Evolutionary conservation across 2,797 vertebrate species (phyloP), one percentile per base, ranked within the genome.

Genomic region (Poecilia velifera): DNA sequence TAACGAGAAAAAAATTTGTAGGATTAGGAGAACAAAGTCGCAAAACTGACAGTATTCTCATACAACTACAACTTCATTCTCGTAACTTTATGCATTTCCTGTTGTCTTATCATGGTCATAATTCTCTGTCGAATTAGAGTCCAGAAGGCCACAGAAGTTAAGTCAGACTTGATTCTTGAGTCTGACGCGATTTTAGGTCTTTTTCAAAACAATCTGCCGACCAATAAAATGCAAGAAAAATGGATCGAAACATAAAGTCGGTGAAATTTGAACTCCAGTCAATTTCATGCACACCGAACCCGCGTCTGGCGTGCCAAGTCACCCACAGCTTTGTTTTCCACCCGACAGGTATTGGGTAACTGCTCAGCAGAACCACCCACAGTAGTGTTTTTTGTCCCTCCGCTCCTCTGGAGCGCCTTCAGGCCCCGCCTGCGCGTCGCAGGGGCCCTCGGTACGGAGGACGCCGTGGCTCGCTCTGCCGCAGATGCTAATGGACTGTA

Each of bases 401-500:
- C 71, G 74, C 85, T 87, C 83, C 90, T 91, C 86, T 90, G 75
- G 55, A 76, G 79, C 79, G 74, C 86, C 86, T 77, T 75, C 83
- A 83, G 80, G 73, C 82, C 82, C 82, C 83, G 70, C 80, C 43
- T 83, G 81, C 82, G 76, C 41, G 31, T 81, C 34, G 73, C 73
- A 1, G 74, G 74, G 81, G 79, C 83, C 80, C 84, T 74, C 80
- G 46, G 76, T 59, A 75, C 66, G 74, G 57, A 82, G 82, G 80
- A 73, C 20, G 68, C 81, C 31, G 82, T 71, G 82, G 84, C 82
- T 84, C 28, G 36, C 82, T 78, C 59, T 73, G 82, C 82, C 84
- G 72, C 87, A 79, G 76, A 90, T 84, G 82, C 83, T 94, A 93
- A 94, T 93, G 91, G 87, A 28, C 81, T 83, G 87, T 88, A 92